phyloP scores from a whole-genome alignment of 2,888 invertebrate genomes.

The Tholera decimalis region DNA sequence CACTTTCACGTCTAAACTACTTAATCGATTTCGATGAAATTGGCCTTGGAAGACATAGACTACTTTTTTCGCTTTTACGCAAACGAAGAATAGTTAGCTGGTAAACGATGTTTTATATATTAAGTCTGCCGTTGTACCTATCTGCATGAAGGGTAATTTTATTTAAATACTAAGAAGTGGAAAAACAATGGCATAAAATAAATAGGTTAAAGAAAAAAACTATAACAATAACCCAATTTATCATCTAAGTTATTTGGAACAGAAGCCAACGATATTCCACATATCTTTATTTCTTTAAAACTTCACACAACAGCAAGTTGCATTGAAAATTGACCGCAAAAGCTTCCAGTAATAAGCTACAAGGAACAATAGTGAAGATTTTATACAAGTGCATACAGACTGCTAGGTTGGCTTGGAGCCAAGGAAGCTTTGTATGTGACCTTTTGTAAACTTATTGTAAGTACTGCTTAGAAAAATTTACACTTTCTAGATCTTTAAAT shows the following conservation, averaged over 20 bases:
- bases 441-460: slow-evolving; percentile 38
- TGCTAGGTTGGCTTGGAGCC: slow-evolving; percentile 49
- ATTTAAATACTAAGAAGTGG: too few relatives aligned
- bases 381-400: slow-evolving; percentile 30
- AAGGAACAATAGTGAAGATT: slow-evolving; percentile 44
- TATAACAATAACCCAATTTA: neutral
- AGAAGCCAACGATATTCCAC: neutral
- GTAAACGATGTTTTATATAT: too few relatives aligned
- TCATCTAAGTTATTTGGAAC: slow-evolving; percentile 2
- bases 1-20: too few relatives aligned
- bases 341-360: slow-evolving; percentile 22
- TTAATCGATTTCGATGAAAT: too few relatives aligned
- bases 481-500: slow-evolving; percentile 2
- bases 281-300: neutral
- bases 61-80: too few relatives aligned
- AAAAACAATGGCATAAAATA: neutral
- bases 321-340: slow-evolving; percentile 33
- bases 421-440: slow-evolving; percentile 35
- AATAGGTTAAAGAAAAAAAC: neutral
- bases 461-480: slow-evolving; percentile 12
- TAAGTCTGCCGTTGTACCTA: too few relatives aligned
- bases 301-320: neutral
- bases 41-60: too few relatives aligned
- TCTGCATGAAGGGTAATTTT: too few relatives aligned
- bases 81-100: too few relatives aligned